These are phyloP conservation scores for Lucifuga dentata DNA, from an alignment of 2,113 vertebrate genomes.

Conservation along the genomic window DNA sequence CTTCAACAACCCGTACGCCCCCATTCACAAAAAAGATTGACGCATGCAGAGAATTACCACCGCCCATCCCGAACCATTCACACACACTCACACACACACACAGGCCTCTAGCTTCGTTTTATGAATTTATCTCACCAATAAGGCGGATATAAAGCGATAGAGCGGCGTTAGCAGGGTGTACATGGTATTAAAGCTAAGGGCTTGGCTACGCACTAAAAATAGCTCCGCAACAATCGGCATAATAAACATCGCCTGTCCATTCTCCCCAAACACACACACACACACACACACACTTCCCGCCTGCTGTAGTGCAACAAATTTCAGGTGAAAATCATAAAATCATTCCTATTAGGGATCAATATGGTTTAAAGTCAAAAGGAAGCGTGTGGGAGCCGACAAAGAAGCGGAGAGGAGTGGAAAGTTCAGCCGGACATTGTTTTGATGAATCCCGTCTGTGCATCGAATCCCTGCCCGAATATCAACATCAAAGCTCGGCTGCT, in stretches of 20 bases:
- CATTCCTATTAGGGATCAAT: neutral
- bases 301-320: constrained; percentile 52
- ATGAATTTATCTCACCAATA: constrained; percentile 22
- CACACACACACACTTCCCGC: constrained; percentile 70
- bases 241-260: constrained; percentile 59
- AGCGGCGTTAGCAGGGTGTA: neutral
- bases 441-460: constrained; percentile 59
- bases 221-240: constrained; percentile 76
- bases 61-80: constrained; percentile 78
- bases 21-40: constrained; percentile 82
- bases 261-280: constrained; percentile 3
- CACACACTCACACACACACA: constrained; percentile 39
- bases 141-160: neutral
- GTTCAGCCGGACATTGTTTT: constrained; percentile 77
- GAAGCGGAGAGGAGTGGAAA: constrained; percentile 61
- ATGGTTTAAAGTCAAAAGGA: neutral
- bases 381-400: neutral
- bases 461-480: constrained; percentile 63
- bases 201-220: constrained; percentile 71
- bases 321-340: constrained; percentile 6
- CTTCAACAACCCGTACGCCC: constrained; percentile 58
- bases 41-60: constrained; percentile 81
- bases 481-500: constrained; percentile 61
- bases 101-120: constrained; percentile 50
- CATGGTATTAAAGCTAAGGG: constrained; percentile 28